Percentiles rank a stretch among this genome's conserved stretches.
Evolutionary conservation across 2,888 invertebrate genomes (phyloP).

Genomic region (Nomada flava): DNA sequence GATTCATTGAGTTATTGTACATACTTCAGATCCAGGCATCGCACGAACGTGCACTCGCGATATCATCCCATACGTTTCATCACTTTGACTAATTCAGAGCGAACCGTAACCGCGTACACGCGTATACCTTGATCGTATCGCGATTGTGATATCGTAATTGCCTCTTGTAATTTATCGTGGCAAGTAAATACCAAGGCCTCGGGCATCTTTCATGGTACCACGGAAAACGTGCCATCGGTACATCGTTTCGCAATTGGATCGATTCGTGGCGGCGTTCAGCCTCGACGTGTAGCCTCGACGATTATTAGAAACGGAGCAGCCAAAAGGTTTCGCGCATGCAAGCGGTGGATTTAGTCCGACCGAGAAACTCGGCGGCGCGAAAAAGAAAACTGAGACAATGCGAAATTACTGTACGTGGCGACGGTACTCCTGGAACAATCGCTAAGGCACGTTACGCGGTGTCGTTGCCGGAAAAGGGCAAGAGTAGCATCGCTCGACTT

Average conservation of each 20-base stretch:
- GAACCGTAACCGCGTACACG: not conserved
- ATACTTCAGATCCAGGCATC: not conserved
- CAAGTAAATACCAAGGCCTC: not conserved
- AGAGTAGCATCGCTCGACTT: not conserved
- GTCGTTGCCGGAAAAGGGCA: slow-evolving; percentile 1
- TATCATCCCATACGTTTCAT: not conserved
- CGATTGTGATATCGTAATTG: slow-evolving; percentile 6
- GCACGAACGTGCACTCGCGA: not conserved
- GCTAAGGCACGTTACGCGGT: not conserved
- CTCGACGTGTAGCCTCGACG: not conserved
- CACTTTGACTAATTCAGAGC: not conserved
- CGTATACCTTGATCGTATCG: slow-evolving; percentile 11
- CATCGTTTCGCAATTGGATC: not conserved
- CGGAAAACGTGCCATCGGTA: not conserved
- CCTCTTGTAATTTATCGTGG: slow-evolving; percentile 9
- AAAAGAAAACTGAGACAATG: no score
- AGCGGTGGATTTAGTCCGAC: not conserved
- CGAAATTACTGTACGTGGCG: not conserved
- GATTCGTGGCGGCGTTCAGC: not conserved
- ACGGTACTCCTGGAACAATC: no score
- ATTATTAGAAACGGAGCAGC: not conserved
- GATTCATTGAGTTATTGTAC: slow-evolving; percentile 30
- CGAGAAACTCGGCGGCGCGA: not conserved
- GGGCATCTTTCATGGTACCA: not conserved
- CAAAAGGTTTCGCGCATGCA: not conserved